A percentile compares a stretch with the other conserved stretches of the same genome.
phyloP scores from a whole-genome alignment of 2,888 invertebrate genomes.

The Drosophila dives region DNA sequence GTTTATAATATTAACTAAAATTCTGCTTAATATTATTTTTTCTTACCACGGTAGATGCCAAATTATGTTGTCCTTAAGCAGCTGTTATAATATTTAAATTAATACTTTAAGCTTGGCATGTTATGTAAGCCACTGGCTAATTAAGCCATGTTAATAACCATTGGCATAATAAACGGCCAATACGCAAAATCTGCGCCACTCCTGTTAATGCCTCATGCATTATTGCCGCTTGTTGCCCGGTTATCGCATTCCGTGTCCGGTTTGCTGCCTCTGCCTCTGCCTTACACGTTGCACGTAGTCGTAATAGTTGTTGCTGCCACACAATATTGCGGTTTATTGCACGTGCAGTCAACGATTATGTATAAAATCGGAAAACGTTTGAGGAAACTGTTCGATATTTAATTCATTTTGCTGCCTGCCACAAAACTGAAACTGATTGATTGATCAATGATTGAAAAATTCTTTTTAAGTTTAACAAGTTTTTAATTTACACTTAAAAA shows the following conservation, averaged over 20 bases:
- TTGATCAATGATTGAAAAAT: background rate
- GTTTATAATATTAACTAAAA: background rate
- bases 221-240: conserved; percentile 48
- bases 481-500: background rate
- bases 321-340: conserved; percentile 70
- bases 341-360: conserved; percentile 59
- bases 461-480: background rate
- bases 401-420: conserved; percentile 35
- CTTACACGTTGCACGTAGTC: conserved; percentile 35
- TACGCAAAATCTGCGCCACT: conserved; percentile 50
- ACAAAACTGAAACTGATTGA: background rate
- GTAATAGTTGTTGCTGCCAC: conserved; percentile 47
- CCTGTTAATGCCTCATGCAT: conserved; percentile 66
- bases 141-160: conserved; percentile 74
- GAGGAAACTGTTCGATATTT: conserved; percentile 53
- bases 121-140: conserved; percentile 67
- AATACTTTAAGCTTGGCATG: conserved; percentile 54
- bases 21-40: background rate
- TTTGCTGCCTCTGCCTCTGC: conserved; percentile 6
- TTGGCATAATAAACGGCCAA: conserved; percentile 23
- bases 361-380: conserved; percentile 54
- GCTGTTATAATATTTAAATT: conserved; percentile 7
- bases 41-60: background rate
- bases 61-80: background rate
- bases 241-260: conserved; percentile 18